Evolutionary conservation across 2,888 invertebrate species (phyloP).

Genomic region (Eupithecia abbreviata): DNA sequence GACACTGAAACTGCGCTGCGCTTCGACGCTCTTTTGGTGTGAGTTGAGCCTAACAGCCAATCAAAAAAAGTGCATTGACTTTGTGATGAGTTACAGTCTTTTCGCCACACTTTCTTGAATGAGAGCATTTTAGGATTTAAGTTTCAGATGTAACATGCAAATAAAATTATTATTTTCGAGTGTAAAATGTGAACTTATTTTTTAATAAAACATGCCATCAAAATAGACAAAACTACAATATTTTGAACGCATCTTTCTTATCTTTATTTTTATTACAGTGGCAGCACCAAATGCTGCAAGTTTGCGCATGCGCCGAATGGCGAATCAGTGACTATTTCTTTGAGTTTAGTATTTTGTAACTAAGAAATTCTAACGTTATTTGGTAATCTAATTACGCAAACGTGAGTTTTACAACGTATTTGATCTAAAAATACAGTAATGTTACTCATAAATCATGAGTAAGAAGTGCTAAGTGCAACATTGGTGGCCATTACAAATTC

Average conservation of each 20-base stretch:
- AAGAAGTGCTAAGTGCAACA: slow-evolving; percentile 80
- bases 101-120: background rate
- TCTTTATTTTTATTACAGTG: background rate
- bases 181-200: background rate
- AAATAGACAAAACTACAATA: background rate
- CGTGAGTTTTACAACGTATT: slow-evolving; percentile 62
- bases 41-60: too few relatives aligned
- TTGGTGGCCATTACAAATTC: slow-evolving; percentile 84
- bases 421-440: slow-evolving; percentile 55
- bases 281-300: slow-evolving; percentile 73
- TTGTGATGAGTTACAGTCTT: background rate
- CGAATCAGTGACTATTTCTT: slow-evolving; percentile 82
- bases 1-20: too few relatives aligned
- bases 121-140: background rate
- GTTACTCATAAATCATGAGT: slow-evolving; percentile 56
- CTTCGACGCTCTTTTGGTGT: too few relatives aligned
- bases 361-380: slow-evolving; percentile 81
- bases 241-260: background rate
- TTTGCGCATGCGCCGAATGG: slow-evolving; percentile 85
- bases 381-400: slow-evolving; percentile 74
- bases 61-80: slow-evolving; percentile 37
- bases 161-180: background rate
- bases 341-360: slow-evolving; percentile 81
- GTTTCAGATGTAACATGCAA: background rate
- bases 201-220: background rate